phyloP scores from a whole-genome alignment of 2,888 invertebrate species.

The Lysandra bellargus region DNA sequence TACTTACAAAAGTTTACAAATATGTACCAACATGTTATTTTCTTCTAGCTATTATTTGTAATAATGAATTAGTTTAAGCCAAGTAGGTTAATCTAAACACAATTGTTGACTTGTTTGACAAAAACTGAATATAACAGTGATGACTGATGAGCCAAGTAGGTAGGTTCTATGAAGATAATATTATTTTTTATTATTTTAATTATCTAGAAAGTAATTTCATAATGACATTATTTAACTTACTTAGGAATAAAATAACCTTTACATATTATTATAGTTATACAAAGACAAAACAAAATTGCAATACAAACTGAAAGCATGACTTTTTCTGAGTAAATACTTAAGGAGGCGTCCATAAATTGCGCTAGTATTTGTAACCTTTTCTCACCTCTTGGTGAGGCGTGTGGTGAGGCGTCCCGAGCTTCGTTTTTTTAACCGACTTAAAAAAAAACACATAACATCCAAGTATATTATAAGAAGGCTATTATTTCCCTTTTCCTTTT shows the following conservation, averaged over 20 bases:
- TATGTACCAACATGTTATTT: background rate
- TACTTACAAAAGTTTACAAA: background rate
- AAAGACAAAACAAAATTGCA: background rate
- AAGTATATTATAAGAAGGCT: background rate
- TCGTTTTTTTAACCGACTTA: background rate
- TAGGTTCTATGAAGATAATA: no score
- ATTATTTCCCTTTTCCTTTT: no score
- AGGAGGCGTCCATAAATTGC: background rate
- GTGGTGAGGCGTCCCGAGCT: no score
- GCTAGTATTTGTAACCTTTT: no score
- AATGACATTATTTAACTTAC: background rate
- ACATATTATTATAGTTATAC: background rate
- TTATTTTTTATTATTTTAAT: no score
- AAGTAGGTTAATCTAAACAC: background rate
- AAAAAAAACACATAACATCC: background rate
- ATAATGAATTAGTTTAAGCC: background rate
- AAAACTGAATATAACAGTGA: background rate
- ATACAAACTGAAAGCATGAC: background rate
- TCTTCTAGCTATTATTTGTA: background rate
- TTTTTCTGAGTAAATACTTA: background rate
- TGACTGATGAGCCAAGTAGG: no score
- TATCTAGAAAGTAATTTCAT: background rate
- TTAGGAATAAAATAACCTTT: background rate
- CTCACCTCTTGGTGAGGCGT: background rate
- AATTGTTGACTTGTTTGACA: background rate